Evolutionary conservation across 2,113 vertebrate species (phyloP), one percentile per base, ranked within the genome.

Genomic region (Tachuris rubrigastra): DNA sequence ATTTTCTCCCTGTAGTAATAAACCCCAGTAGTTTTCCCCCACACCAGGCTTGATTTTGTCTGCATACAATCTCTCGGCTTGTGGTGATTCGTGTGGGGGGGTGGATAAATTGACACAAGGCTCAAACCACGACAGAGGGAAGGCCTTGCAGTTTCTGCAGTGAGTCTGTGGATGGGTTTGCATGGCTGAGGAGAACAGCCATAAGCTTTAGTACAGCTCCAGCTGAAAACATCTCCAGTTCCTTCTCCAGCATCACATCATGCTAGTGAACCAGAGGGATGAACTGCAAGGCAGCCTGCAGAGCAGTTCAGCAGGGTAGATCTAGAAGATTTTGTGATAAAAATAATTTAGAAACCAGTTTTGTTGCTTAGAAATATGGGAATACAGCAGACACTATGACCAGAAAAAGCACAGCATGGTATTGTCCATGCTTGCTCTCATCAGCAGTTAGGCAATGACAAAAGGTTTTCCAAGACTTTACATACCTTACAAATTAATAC

Each of bases 241-340:
- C 82, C 62, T 42, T 19, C 28, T n/a, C n/a, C n/a, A n/a, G n/a
- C n/a, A n/a, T n/a, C n/a, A n/a, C n/a, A n/a, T 52, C 14, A 1
- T 20, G 56, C 33, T 41, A 49, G 42, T 37, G 81, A 71, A 28
- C 10, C 56, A 46, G 9, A 37, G 56, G 12, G 44, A 41, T 21
- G 78, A 80, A 87, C 8, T 65, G 62, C 71, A 86, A 82, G 80
- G 90, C 93, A 92, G 46, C 39, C 72, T 83, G 68, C 68, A 84
- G 66, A 72, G 68, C 41, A 49, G 50, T 14, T 69, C 46, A 46
- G 49, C 84, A 49, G 10, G 46, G 44, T 6, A 47, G 35, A 46
- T 31, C 74, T 3, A 63, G 42, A 14, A 25, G 19, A 52, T 27
- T 75, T 65, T 42, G 37, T n/a, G 82, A 88, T 58, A 87, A 12